phyloP scores from a whole-genome alignment of 2,797 vertebrate species.

The Sternarchorhynchus goeldii region DNA sequence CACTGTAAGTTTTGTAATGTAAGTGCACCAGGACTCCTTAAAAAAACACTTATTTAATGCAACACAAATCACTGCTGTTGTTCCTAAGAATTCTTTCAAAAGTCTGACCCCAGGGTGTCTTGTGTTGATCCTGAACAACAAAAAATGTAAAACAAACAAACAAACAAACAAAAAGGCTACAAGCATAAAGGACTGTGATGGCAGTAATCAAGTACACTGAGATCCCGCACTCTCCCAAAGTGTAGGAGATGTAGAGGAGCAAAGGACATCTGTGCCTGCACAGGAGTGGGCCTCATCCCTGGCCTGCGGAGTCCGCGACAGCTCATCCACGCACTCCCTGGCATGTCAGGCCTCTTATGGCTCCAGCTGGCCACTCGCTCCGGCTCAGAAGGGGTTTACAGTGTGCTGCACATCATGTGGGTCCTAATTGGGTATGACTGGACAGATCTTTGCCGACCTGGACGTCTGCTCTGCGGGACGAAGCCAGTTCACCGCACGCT shows the following conservation, averaged over 20 bases:
- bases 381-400: constrained; percentile 69
- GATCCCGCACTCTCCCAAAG: not conserved
- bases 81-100: too few relatives aligned
- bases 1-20: too few relatives aligned
- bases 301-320: constrained; percentile 39
- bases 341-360: constrained; percentile 58
- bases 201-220: not conserved
- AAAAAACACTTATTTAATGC: too few relatives aligned
- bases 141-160: too few relatives aligned
- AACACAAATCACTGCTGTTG: too few relatives aligned
- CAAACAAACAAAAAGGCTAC: too few relatives aligned
- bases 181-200: too few relatives aligned
- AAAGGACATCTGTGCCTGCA: constrained; percentile 36
- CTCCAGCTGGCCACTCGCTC: constrained; percentile 63
- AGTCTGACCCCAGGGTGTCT: too few relatives aligned
- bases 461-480: constrained; percentile 59
- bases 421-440: constrained; percentile 65
- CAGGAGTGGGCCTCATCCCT: constrained; percentile 11
- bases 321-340: constrained; percentile 57
- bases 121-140: too few relatives aligned
- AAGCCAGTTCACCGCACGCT: constrained; percentile 52
- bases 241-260: not conserved
- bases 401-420: constrained; percentile 57
- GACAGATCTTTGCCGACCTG: constrained; percentile 62
- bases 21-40: too few relatives aligned